Evolutionary conservation across 2,888 invertebrate species (phyloP), one percentile per base, ranked within the genome.

Genomic region (Eristalinus aeneus): DNA sequence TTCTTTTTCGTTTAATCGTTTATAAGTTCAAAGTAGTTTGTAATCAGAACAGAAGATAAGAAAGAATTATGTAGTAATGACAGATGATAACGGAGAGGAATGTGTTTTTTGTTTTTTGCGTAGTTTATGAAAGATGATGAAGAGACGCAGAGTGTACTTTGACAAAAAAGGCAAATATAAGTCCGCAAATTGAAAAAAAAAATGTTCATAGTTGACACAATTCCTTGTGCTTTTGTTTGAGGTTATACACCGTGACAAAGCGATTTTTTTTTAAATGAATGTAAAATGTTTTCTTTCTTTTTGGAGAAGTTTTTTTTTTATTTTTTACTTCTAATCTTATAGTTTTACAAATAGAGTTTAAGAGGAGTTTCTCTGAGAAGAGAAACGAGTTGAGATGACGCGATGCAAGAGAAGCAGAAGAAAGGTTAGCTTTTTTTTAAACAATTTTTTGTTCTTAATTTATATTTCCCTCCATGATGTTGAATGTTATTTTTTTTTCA

Each of bases 11-110:
- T 86, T 82, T 86, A 77, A 73, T 76, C 56, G 78, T 86, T 82
- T 82, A 74, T 79, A 82, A 87, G 87, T 87, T 87, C 78, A 83
- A 83, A 83, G 79, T 87, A 87, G 87, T 79, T 68, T 78, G 83
- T 87, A 87, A 75, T 78, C 68, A 63, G 58, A 74, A 72, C 46
- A 36, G 46, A 22, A 34, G 12, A 9, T 54, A 23, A 67, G 60
- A 72, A 22, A 31, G 54, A 69, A 68, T 64, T 46, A 27, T 76
- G 75, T 53, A 54, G 39, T 60, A 71, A 53, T 46, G 32, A 46
- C 31, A 39, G n/a, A 23, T 20, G 16, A 32, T n/a, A 58, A 31
- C 39, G 61, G 56, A 20, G 56, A 56, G 23, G 64, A 36, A 64
- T 53, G 46, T 12, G 32, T 32, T 27, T 56, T 34, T 36, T 68